A percentile compares a stretch with the other conserved stretches of the same genome.
Evolutionary conservation across 2,113 vertebrate genomes (phyloP).

Genomic region (Aviceda subcristata): DNA sequence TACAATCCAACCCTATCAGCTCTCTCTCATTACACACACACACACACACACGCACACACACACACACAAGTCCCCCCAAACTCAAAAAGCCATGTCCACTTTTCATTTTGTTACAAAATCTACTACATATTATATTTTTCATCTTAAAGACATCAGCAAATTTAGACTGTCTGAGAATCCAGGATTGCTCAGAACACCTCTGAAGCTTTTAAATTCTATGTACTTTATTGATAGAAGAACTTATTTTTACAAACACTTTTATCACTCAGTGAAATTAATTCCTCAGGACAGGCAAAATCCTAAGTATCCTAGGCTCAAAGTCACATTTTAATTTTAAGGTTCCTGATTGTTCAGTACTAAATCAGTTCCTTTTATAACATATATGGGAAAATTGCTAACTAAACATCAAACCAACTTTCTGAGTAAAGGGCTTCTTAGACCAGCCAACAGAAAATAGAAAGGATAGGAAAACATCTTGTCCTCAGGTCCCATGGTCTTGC

Average conservation of each 20-base stretch:
- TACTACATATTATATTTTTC: background rate
- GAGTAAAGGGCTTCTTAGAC: background rate
- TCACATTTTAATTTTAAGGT: background rate
- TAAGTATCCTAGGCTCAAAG: background rate
- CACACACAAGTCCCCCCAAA: no score
- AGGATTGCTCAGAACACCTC: background rate
- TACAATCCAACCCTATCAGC: background rate
- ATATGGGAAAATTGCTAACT: background rate
- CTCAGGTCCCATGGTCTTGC: background rate
- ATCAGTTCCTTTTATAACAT: background rate
- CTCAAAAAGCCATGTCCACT: accelerated
- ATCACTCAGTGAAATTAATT: background rate
- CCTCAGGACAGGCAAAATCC: background rate
- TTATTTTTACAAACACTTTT: background rate
- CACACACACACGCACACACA: no score
- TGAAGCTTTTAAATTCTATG: background rate
- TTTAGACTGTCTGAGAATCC: background rate
- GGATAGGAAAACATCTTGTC: background rate
- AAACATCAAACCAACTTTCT: background rate
- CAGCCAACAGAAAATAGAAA: background rate
- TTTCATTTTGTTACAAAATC: background rate
- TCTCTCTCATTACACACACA: background rate
- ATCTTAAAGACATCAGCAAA: background rate
- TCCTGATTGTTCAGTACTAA: background rate
- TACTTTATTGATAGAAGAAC: background rate